phyloP scores from a whole-genome alignment of 2,888 invertebrate genomes.

The Monopis laevigella region DNA sequence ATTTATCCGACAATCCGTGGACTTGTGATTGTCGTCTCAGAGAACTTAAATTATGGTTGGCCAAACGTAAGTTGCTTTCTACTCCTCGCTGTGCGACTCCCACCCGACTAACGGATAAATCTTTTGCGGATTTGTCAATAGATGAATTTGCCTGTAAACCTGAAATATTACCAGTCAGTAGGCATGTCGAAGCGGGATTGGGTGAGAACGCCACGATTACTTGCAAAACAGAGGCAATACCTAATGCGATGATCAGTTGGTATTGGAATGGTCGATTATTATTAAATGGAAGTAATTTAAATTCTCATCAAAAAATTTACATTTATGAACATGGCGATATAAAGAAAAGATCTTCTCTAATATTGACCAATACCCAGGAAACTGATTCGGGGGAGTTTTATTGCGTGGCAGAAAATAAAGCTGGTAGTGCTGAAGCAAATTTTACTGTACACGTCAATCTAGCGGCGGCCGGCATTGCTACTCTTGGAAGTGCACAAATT shows the following conservation, averaged over 20 bases:
- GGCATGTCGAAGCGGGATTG: constrained; percentile 80
- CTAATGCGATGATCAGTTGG: constrained; percentile 85
- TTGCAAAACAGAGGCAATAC: constrained; percentile 83
- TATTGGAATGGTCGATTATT: constrained; percentile 85
- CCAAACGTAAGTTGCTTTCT: constrained; percentile 79
- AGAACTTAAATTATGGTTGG: constrained; percentile 83
- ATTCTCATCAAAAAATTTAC: constrained; percentile 78
- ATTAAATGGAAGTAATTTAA: constrained; percentile 80
- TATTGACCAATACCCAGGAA: constrained; percentile 85
- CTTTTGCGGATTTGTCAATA: constrained; percentile 78
- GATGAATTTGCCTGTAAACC: constrained; percentile 90
- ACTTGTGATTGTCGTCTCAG: constrained; percentile 86
- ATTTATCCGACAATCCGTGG: constrained; percentile 90
- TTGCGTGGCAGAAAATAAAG: constrained; percentile 90
- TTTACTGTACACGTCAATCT: constrained; percentile 86
- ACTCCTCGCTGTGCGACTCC: constrained; percentile 82
- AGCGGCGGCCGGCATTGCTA: constrained; percentile 81
- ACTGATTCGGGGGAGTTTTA: constrained; percentile 86
- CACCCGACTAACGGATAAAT: constrained; percentile 73
- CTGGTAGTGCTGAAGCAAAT: constrained; percentile 88
- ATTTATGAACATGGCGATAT: constrained; percentile 81
- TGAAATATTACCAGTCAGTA: constrained; percentile 77
- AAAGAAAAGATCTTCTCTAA: constrained; percentile 79
- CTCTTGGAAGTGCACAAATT: constrained; percentile 84
- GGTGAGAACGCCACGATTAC: constrained; percentile 88